Evolutionary conservation across 1,140 invertebrate species (phyloP).

Genomic region (Penaeus indicus): DNA sequence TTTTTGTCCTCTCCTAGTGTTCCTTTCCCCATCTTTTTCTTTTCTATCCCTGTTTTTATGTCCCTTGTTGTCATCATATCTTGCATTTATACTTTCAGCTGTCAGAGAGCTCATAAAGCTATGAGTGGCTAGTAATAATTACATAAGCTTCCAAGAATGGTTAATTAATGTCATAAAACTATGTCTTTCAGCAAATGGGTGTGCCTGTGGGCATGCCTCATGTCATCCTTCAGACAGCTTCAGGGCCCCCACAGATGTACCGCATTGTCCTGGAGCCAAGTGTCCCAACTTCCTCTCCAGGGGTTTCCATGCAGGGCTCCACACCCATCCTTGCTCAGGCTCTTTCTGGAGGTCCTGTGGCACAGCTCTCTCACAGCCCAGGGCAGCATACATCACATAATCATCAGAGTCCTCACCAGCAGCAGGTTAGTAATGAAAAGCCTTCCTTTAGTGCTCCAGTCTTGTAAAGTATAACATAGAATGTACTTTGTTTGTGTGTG

Average conservation of each 20-base stretch:
- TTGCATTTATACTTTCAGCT: too few relatives aligned
- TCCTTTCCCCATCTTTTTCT: too few relatives aligned
- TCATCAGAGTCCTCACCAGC: not conserved
- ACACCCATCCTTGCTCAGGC: constrained; percentile 52
- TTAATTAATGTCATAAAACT: not conserved
- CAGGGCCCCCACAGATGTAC: constrained; percentile 59
- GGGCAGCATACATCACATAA: not conserved
- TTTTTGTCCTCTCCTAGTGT: too few relatives aligned
- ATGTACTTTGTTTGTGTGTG: too few relatives aligned
- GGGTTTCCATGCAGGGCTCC: constrained; percentile 7
- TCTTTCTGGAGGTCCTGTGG: constrained; percentile 29
- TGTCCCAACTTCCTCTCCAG: constrained; percentile 23
- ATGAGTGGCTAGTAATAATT: not conserved
- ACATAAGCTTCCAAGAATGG: not conserved
- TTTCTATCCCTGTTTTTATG: too few relatives aligned
- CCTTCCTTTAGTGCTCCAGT: too few relatives aligned
- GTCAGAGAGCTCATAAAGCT: too few relatives aligned
- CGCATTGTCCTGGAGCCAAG: constrained; percentile 62
- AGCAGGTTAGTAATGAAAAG: not conserved
- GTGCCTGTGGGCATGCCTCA: constrained; percentile 63
- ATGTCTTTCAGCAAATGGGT: constrained; percentile 44
- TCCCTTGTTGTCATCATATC: too few relatives aligned
- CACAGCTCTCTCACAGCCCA: not conserved
- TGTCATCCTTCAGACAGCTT: constrained; percentile 54
- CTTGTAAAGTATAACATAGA: too few relatives aligned